Evolutionary conservation across 92 coral and sea anemone species (phyloP).

Genomic region (Parazoanthus atlanticus): DNA sequence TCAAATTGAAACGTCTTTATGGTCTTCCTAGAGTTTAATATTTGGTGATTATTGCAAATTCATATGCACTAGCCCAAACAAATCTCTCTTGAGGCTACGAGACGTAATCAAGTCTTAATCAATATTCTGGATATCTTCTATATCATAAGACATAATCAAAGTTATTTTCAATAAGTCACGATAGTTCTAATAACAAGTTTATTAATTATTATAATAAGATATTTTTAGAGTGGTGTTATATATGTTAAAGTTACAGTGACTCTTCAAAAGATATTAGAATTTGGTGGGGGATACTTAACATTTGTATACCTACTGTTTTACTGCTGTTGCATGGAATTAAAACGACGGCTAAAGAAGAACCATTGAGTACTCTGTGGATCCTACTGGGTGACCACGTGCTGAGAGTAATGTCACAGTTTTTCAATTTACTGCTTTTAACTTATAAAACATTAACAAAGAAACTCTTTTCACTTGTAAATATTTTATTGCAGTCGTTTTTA

Average conservation of each 20-base stretch:
- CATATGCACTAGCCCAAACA: not conserved
- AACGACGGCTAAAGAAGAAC: not conserved
- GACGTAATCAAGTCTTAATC: too few species aligned
- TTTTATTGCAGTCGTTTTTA: not conserved
- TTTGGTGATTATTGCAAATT: not conserved
- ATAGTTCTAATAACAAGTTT: not conserved
- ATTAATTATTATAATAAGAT: not conserved
- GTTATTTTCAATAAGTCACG: not conserved
- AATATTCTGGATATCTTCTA: not conserved
- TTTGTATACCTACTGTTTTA: too few species aligned
- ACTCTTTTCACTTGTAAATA: not conserved
- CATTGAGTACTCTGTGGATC: not conserved
- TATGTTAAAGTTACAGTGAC: too few species aligned
- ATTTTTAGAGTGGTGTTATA: not conserved
- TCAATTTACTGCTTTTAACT: too few species aligned
- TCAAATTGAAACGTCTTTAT: not conserved
- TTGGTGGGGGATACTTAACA: not conserved
- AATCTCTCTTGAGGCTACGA: not conserved
- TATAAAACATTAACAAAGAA: not conserved
- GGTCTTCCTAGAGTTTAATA: not conserved
- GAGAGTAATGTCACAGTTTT: not conserved
- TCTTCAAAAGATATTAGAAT: too few species aligned
- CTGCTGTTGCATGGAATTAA: not conserved
- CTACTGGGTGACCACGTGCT: not conserved
- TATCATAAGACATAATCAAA: too few species aligned